Conservation (phyloP, 1,140 invertebrate genomes). For the Drosophila ambigua region DNA sequence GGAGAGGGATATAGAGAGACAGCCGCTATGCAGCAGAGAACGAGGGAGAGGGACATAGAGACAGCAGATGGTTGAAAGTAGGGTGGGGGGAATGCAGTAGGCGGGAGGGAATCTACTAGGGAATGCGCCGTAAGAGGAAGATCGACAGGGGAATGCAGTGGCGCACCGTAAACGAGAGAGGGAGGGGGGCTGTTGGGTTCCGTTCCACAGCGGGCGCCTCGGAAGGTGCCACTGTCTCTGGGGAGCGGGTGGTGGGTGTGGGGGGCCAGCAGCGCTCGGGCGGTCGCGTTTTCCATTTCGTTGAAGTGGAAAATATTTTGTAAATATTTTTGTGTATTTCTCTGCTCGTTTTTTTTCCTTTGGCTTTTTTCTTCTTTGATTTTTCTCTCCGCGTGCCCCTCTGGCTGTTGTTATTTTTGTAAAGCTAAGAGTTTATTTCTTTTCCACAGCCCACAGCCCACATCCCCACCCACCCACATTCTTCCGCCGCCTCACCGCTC, state of each 20-base stretch:
- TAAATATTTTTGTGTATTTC: conserved; percentile 78
- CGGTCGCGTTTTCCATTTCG: conserved; percentile 82
- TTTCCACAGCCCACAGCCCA: conserved; percentile 7
- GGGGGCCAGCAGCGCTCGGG: conserved; percentile 55
- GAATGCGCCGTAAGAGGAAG: not conserved
- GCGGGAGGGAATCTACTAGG: too few species aligned
- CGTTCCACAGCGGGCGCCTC: too few species aligned
- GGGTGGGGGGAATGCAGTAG: too few species aligned
- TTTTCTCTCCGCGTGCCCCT: conserved; percentile 35
- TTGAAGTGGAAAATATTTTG: conserved; percentile 83
- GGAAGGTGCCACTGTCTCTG: too few species aligned
- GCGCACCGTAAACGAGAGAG: too few species aligned
- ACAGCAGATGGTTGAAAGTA: too few species aligned
- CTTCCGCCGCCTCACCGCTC: not conserved
- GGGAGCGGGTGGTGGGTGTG: conserved; percentile 1
- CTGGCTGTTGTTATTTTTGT: conserved; percentile 81
- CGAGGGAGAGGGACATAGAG: not conserved
- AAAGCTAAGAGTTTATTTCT: conserved; percentile 80
- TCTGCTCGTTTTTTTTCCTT: conserved; percentile 40
- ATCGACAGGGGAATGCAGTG: not conserved
- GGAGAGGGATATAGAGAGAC: conserved; percentile 3
- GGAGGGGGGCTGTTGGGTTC: not conserved
- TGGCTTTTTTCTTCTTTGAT: conserved; percentile 61
- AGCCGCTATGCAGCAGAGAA: conserved; percentile 42
- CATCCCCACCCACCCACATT: conserved; percentile 4